phyloP scores from a whole-genome alignment of 2,113 vertebrate genomes.

The Neogobius melanostomus region DNA sequence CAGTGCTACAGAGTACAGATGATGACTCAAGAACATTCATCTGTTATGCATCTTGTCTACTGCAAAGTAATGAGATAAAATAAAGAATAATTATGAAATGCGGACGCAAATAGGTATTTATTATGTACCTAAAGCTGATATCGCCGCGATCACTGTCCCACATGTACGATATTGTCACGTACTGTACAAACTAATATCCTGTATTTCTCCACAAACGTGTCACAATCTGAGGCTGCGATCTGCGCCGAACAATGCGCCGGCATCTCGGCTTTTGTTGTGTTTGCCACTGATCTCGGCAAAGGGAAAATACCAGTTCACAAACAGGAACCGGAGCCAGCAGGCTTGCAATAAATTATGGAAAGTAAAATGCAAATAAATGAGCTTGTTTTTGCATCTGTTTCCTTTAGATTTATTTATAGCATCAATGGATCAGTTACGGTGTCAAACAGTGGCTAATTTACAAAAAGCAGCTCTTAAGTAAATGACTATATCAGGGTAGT shows the following conservation, averaged over 20 bases:
- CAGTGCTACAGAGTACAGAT: no score
- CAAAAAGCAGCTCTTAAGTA: no score
- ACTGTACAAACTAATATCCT: constrained; percentile 56
- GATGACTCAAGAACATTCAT: no score
- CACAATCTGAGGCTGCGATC: constrained; percentile 46
- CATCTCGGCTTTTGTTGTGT: constrained; percentile 22
- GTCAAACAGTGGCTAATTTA: no score
- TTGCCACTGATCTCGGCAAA: constrained; percentile 5
- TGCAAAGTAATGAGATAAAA: no score
- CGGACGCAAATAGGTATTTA: no score
- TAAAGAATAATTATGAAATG: no score
- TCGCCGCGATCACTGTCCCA: neutral
- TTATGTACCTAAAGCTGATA: neutral
- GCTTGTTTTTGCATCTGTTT: neutral
- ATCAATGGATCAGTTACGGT: no score
- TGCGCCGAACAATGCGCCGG: constrained; percentile 48
- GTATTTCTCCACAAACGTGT: constrained; percentile 47
- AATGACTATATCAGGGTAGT: no score
- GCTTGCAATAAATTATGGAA: constrained; percentile 22
- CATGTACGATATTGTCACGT: neutral
- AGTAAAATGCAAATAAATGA: constrained; percentile 18
- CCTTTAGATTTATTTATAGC: neutral
- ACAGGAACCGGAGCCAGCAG: constrained; percentile 8
- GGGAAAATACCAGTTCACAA: constrained; percentile 21
- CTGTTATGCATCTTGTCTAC: no score